phyloP scores from a whole-genome alignment of 2,888 invertebrate genomes.

The Ornithoptera priamus region DNA sequence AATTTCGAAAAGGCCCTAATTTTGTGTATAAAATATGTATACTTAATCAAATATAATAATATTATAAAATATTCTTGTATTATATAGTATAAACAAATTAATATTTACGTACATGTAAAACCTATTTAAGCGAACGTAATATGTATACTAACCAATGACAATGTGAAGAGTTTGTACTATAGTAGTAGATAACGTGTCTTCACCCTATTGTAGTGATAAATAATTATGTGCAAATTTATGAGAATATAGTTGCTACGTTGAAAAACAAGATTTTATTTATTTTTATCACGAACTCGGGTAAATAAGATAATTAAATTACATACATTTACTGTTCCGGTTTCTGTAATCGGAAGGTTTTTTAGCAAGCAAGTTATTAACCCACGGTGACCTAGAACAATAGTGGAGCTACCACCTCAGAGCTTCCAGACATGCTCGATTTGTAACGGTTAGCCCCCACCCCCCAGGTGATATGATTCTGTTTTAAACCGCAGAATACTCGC shows the following conservation, averaged over 20 bases:
- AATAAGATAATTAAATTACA: neutral
- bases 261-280: conserved; percentile 4
- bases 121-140: conserved; percentile 16
- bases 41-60: too few relatives aligned
- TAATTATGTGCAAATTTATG: conserved; percentile 23
- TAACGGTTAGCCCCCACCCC: too few relatives aligned
- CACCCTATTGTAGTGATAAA: conserved; percentile 18
- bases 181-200: conserved; percentile 19
- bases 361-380: too few relatives aligned
- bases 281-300: neutral
- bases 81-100: conserved; percentile 1
- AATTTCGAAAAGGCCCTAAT: too few relatives aligned
- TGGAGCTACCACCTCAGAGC: too few relatives aligned
- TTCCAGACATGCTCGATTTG: too few relatives aligned
- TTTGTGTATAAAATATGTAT: too few relatives aligned
- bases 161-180: conserved; percentile 22
- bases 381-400: too few relatives aligned
- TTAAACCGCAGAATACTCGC: too few relatives aligned
- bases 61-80: conserved; percentile 3
- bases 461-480: too few relatives aligned
- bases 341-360: too few relatives aligned
- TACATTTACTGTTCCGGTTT: too few relatives aligned
- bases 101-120: conserved; percentile 1
- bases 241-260: conserved; percentile 29
- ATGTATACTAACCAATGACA: conserved; percentile 21